Percentiles rank a stretch among this genome's conserved stretches.
phyloP scores from a whole-genome alignment of 2,113 vertebrate genomes.

The Mormoops blainvillei region DNA sequence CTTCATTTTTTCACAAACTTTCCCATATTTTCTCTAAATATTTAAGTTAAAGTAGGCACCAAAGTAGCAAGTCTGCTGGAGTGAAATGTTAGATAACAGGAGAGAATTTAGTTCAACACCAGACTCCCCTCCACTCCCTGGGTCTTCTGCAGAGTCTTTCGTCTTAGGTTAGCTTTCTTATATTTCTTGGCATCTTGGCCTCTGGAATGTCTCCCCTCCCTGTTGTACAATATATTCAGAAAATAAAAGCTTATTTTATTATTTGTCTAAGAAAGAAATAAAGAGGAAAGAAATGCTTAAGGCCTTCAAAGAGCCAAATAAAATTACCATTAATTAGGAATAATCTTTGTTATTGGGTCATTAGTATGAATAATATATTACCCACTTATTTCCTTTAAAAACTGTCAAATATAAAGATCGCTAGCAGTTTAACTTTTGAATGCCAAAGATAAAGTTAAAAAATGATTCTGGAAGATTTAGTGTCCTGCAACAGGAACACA shows the following conservation, averaged over 20 bases:
- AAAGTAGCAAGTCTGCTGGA: neutral
- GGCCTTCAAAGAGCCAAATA: neutral
- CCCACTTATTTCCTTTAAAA: slow-evolving; percentile 2
- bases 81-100: neutral
- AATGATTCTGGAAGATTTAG: neutral
- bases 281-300: neutral
- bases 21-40: slow-evolving; percentile 22
- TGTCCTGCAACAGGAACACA: neutral
- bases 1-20: slow-evolving; percentile 34
- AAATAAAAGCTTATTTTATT: slow-evolving; percentile 10
- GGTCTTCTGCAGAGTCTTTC: neutral
- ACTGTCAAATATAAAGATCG: neutral
- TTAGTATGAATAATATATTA: neutral
- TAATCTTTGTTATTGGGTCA: neutral
- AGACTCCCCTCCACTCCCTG: neutral
- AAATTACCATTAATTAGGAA: neutral
- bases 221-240: neutral
- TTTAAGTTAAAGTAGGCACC: slow-evolving; percentile 23
- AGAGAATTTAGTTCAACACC: neutral
- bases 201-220: neutral
- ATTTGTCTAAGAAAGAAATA: slow-evolving; percentile 14
- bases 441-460: neutral
- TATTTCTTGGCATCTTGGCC: neutral
- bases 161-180: neutral
- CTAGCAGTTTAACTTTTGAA: slow-evolving; percentile 11